These are phyloP conservation scores for Epiblema foenella DNA, from an alignment of 2,888 invertebrate species.

Conservation along the genomic window DNA sequence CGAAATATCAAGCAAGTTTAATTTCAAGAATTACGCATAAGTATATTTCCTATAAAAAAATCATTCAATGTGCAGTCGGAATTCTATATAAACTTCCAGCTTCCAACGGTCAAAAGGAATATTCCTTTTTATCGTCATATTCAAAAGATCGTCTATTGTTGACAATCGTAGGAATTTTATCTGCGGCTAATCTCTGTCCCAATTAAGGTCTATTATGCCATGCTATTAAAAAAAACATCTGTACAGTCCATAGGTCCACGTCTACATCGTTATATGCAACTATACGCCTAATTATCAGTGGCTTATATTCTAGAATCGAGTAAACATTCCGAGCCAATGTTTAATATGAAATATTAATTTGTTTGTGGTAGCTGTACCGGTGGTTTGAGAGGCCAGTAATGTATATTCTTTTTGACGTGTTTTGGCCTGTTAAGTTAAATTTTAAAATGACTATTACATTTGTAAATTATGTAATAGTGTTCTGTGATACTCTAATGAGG, in stretches of 20 bases:
- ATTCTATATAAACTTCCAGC: neutral
- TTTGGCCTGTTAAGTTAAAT: slow-evolving; percentile 29
- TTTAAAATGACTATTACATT: no score
- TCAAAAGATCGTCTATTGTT: slow-evolving; percentile 32
- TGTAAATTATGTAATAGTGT: no score
- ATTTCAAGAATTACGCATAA: no score
- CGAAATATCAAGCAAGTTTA: no score
- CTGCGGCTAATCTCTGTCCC: slow-evolving; percentile 31
- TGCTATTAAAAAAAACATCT: slow-evolving; percentile 2
- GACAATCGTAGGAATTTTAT: slow-evolving; percentile 42
- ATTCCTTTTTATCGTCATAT: slow-evolving; percentile 7
- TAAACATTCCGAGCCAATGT: neutral
- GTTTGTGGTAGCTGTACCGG: slow-evolving; percentile 3
- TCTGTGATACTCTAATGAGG: no score
- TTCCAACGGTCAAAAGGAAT: neutral
- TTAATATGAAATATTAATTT: slow-evolving; percentile 3
- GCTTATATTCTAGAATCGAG: neutral
- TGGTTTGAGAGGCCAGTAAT: slow-evolving; percentile 27
- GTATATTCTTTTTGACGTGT: slow-evolving; percentile 23
- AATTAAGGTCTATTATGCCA: slow-evolving; percentile 37
- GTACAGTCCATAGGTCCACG: neutral
- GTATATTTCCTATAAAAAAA: no score
- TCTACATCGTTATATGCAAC: neutral
- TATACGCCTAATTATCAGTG: neutral
- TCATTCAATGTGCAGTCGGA: neutral